phyloP scores from a whole-genome alignment of 2,888 invertebrate species.

The Lepidocyrtoides sp. region DNA sequence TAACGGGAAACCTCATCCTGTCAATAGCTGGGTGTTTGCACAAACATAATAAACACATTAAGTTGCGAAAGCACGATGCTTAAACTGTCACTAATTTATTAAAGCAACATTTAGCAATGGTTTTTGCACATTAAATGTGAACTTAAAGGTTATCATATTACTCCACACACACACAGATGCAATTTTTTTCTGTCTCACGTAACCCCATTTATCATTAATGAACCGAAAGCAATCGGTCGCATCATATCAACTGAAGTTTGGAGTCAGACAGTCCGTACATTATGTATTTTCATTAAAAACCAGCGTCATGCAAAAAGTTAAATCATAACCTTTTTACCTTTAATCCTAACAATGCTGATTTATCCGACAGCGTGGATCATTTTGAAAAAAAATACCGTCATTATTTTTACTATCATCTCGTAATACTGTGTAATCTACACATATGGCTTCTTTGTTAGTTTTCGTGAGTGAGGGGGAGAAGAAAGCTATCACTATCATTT shows the following conservation, averaged over 20 bases:
- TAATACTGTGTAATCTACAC: too few relatives aligned
- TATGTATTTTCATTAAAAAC: neutral
- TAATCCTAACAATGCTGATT: neutral
- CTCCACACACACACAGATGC: neutral
- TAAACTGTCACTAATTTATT: too few relatives aligned
- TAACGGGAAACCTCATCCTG: neutral
- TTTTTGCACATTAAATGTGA: neutral
- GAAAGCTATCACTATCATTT: too few relatives aligned
- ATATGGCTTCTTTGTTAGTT: too few relatives aligned
- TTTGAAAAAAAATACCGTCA: neutral
- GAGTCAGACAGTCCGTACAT: neutral
- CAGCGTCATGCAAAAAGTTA: neutral
- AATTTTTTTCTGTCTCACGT: neutral
- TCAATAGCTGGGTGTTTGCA: neutral
- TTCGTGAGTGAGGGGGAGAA: too few relatives aligned
- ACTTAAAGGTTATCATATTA: neutral
- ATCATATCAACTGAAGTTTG: neutral
- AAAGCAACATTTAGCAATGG: too few relatives aligned
- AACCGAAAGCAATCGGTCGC: conserved; percentile 4
- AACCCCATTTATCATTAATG: neutral
- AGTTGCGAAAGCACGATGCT: too few relatives aligned
- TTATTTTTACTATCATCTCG: too few relatives aligned
- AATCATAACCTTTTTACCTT: neutral
- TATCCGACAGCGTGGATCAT: too few relatives aligned
- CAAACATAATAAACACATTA: neutral